Percentiles rank a stretch among this genome's conserved stretches.
phyloP scores from a whole-genome alignment of 64 coral and sea anemone species.

The Anthopleura sola region DNA sequence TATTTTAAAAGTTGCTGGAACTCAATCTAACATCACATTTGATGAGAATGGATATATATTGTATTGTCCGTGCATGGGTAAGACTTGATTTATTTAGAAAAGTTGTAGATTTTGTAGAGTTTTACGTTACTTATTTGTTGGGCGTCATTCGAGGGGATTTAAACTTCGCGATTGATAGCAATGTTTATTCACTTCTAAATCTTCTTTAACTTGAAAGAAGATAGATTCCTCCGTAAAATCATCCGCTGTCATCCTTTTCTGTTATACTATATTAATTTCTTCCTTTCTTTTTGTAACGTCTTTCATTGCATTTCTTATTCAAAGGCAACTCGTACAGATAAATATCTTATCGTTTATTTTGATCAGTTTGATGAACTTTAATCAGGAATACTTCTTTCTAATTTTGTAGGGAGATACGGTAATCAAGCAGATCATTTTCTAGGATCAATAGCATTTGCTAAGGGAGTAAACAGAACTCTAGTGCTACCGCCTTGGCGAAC shows the following conservation, averaged over 20 bases:
- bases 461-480: conserved; percentile 68
- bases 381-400: background rate
- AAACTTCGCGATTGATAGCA: background rate
- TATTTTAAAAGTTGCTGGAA: background rate
- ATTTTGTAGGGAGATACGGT: conserved; percentile 64
- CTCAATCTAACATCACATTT: background rate
- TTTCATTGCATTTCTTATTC: too few relatives aligned
- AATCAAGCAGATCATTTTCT: conserved; percentile 93
- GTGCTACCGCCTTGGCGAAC: conserved; percentile 87
- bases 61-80: conserved; percentile 98
- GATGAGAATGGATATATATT: conserved; percentile 72
- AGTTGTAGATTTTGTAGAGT: too few relatives aligned
- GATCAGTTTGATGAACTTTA: background rate
- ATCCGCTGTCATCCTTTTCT: too few relatives aligned
- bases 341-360: too few relatives aligned
- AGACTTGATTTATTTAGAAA: background rate
- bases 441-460: conserved; percentile 86
- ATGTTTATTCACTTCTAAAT: background rate
- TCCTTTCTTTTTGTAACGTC: too few relatives aligned
- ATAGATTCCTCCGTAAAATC: too few relatives aligned
- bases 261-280: too few relatives aligned
- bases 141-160: background rate
- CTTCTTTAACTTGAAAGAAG: background rate
- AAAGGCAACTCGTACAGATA: too few relatives aligned
- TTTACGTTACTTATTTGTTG: too few relatives aligned